These are phyloP conservation scores for Rhinogobius similis DNA, from an alignment of 2,113 vertebrate genomes.

Conservation along the genomic window DNA sequence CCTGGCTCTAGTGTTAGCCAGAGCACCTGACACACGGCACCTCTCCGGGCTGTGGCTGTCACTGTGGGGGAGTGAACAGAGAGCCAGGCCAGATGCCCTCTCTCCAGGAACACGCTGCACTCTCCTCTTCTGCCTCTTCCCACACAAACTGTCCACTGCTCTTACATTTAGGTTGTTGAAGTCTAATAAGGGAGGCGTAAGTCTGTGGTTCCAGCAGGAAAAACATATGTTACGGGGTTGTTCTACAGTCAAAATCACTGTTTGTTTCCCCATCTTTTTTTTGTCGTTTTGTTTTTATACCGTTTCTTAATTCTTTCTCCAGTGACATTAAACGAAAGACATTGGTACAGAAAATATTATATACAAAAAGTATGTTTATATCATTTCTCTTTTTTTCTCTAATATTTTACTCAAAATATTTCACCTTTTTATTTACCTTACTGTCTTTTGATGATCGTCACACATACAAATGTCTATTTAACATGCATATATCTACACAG, in stretches of 20 bases:
- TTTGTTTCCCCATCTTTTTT: too few relatives aligned
- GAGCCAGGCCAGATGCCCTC: conserved; percentile 70
- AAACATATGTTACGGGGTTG: too few relatives aligned
- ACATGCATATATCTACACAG: too few relatives aligned
- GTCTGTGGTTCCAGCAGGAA: conserved; percentile 1
- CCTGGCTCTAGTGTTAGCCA: conserved; percentile 52
- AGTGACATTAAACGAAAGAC: too few relatives aligned
- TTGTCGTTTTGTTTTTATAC: too few relatives aligned
- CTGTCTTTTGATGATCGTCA: too few relatives aligned
- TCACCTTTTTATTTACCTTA: too few relatives aligned
- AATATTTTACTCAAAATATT: too few relatives aligned
- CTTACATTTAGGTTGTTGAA: conserved; percentile 16
- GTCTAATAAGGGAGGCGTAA: conserved; percentile 6
- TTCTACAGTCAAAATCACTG: too few relatives aligned
- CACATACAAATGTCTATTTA: too few relatives aligned
- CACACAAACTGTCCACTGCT: conserved; percentile 52
- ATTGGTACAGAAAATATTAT: background rate
- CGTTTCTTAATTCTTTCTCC: too few relatives aligned
- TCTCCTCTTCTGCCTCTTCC: conserved; percentile 49
- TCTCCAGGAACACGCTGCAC: conserved; percentile 59
- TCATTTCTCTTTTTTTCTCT: background rate
- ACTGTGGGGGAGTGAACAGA: conserved; percentile 60
- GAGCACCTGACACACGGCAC: conserved; percentile 64
- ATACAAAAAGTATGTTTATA: background rate
- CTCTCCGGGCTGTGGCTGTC: conserved; percentile 40